Base-by-base conservation (phyloP, 2,797 vertebrate species). In the Poecilia gillii region DNA sequence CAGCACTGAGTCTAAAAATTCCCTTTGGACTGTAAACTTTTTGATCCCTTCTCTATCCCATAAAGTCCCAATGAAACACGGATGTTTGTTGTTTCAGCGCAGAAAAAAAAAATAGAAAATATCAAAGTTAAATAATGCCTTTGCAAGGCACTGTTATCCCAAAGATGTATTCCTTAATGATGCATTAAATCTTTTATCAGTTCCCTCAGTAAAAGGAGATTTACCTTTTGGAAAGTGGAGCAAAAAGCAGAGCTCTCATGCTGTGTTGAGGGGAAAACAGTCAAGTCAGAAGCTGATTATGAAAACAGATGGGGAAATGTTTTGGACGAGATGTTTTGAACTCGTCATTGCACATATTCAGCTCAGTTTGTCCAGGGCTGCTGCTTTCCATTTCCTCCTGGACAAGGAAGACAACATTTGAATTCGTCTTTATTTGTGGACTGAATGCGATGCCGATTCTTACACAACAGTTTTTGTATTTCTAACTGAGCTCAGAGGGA, bases 391-490 rank as follows among this genome's bases (percentile, higher is more conserved):
- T 70, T 51, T 71, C 41, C 36, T 74, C 73, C 41, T 11, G 25
- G 39, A 39, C 23, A 7, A 59, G 79, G 14, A 64, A 36, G 41
- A 74, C 64, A 73, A 74, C 57, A 73, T 80, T 70, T 82, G 75
- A 75, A 86, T 85, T 85, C 76, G 0, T 81, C 78, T 77, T 75
- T 43, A 83, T 90, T 87, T 82, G 84, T 18, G 0, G 51, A 75
- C 83, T 36, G 75, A 74, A 55, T 39, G 81, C 81, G 82, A 77
- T 0, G 72, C 70, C 28, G 84, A 73, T 89, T 84, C 11, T 79
- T 89, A 84, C 88, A 87, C 64, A 85, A 78, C 89, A 72, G 80
- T 68, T 83, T 83, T 76, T 84, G 86, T 82, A 51, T 84, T 84
- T 78, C 80, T 82, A 55, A 1, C 75, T 7, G 74, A 82, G 83